Evolutionary conservation across 2,888 invertebrate genomes (phyloP).

Genomic region (Mesoligia furuncula): DNA sequence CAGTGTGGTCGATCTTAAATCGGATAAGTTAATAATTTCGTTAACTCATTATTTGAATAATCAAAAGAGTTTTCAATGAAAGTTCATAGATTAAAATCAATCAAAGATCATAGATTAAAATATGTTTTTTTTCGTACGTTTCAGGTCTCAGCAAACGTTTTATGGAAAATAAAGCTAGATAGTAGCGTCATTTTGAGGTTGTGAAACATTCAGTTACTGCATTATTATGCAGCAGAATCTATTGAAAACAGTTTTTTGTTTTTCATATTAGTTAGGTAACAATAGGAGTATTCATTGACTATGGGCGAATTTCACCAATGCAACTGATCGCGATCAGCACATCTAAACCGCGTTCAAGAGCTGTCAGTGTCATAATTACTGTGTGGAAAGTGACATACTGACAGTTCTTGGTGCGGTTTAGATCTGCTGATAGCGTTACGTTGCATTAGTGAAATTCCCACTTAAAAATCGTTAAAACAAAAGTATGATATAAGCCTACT

Average conservation of each 20-base stretch:
- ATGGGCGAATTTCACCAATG: not conserved
- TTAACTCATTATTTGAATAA: constrained; percentile 25
- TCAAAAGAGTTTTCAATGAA: constrained; percentile 37
- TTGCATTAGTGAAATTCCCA: too few relatives aligned
- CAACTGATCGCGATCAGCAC: too few relatives aligned
- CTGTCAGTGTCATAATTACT: too few relatives aligned
- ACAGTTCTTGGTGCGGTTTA: too few relatives aligned
- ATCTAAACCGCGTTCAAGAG: too few relatives aligned
- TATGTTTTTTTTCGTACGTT: not conserved
- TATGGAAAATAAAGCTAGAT: not conserved
- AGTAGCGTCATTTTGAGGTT: not conserved
- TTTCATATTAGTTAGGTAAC: not conserved
- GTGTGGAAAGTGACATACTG: too few relatives aligned
- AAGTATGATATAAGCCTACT: not conserved
- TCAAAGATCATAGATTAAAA: not conserved
- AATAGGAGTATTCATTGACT: not conserved
- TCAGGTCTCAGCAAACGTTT: not conserved
- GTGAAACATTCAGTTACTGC: not conserved
- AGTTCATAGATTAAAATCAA: too few relatives aligned
- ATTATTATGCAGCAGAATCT: not conserved
- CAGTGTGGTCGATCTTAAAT: constrained; percentile 36
- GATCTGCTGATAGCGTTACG: too few relatives aligned
- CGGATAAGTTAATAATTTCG: constrained; percentile 36
- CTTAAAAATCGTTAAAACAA: not conserved
- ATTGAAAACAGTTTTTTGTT: not conserved